These are phyloP conservation scores for Drosophila falleni DNA, from an alignment of 2,888 invertebrate species.

Conservation along the genomic window DNA sequence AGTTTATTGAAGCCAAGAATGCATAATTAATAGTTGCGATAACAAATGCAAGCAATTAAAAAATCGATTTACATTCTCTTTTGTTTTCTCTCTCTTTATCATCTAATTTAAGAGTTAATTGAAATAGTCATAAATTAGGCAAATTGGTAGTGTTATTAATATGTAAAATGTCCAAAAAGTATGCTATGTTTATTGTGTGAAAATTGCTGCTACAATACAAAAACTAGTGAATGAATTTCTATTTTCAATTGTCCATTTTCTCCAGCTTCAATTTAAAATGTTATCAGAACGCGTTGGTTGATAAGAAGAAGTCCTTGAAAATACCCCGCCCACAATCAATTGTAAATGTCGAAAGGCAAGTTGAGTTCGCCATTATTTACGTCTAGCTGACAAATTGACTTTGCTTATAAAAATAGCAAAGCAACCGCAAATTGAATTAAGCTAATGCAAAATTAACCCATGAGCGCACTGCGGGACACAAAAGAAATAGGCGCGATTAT, in stretches of 20 bases:
- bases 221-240: neutral
- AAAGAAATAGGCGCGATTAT: neutral
- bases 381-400: conserved; percentile 12
- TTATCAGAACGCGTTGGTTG: conserved; percentile 8
- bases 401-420: conserved; percentile 37
- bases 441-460: conserved; percentile 7
- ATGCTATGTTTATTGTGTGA: neutral
- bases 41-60: neutral
- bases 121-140: neutral
- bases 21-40: neutral
- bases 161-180: neutral
- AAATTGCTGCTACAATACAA: neutral
- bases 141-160: neutral
- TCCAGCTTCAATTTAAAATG: neutral
- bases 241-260: neutral
- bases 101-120: neutral
- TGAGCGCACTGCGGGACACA: conserved; percentile 15
- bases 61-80: neutral
- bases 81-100: neutral
- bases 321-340: conserved; percentile 15
- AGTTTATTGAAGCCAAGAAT: too few relatives aligned
- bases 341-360: conserved; percentile 17
- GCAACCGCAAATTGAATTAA: conserved; percentile 30
- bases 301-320: neutral
- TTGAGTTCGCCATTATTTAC: conserved; percentile 16